Conservation (phyloP, 2,113 vertebrate species). For the Octodon degus region DNA sequence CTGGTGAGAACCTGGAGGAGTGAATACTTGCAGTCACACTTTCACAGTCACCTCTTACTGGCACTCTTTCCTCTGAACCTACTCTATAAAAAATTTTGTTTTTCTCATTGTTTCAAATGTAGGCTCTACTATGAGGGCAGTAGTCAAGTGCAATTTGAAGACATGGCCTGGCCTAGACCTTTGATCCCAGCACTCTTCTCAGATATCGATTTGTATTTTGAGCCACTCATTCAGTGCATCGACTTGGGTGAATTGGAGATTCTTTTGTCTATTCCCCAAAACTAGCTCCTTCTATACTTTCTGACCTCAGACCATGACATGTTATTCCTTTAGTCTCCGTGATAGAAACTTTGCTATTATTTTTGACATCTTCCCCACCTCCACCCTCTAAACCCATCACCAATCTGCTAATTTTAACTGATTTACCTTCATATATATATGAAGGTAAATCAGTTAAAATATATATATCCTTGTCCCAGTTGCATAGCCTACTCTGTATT, state of each 20-base stretch:
- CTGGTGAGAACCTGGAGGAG: background rate
- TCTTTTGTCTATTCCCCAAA: background rate
- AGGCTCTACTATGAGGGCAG: background rate
- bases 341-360: background rate
- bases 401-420: background rate
- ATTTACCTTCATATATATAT: background rate
- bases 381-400: background rate
- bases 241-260: background rate
- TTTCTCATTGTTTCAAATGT: background rate
- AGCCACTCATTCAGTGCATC: background rate
- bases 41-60: background rate
- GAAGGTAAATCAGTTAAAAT: too few relatives aligned
- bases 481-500: background rate
- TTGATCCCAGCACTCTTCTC: background rate
- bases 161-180: background rate
- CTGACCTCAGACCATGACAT: background rate
- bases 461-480: background rate
- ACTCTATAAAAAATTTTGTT: background rate
- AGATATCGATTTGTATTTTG: background rate
- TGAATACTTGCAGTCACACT: background rate
- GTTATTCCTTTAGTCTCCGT: background rate
- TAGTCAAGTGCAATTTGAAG: background rate
- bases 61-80: background rate
- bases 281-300: background rate
- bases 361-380: background rate